Percentiles rank a stretch among this genome's conserved stretches.
These are phyloP conservation scores for Entomobrya multifasciata DNA, from an alignment of 2,888 invertebrate genomes.

Conservation along the genomic window DNA sequence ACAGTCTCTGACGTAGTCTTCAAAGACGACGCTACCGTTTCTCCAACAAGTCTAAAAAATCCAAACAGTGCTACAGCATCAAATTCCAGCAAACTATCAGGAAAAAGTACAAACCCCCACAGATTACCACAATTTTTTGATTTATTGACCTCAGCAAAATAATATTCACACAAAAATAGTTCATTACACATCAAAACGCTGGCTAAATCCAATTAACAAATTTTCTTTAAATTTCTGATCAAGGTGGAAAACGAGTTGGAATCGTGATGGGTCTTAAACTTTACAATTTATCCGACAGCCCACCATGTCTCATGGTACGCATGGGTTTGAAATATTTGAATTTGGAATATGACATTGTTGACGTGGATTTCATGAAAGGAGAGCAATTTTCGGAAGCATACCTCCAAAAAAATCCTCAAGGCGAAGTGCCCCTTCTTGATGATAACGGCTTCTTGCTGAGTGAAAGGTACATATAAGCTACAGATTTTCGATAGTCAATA, in stretches of 20 bases:
- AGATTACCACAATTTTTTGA: background rate
- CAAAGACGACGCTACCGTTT: slow-evolving; percentile 56
- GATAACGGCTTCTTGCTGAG: slow-evolving; percentile 90
- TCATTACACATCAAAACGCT: background rate
- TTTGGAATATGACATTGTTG: slow-evolving; percentile 85
- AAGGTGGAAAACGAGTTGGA: slow-evolving; percentile 74
- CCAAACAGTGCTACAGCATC: slow-evolving; percentile 69
- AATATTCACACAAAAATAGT: background rate
- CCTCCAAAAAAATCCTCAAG: slow-evolving; percentile 80
- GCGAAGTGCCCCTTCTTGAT: slow-evolving; percentile 86
- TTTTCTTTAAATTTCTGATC: too few relatives aligned
- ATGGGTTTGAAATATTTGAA: slow-evolving; percentile 86
- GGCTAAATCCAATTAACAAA: background rate
- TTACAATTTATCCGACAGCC: slow-evolving; percentile 89
- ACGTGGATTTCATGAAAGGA: slow-evolving; percentile 87
- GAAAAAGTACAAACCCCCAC: slow-evolving; percentile 67
- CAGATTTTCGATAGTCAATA: background rate
- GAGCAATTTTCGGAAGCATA: slow-evolving; percentile 83
- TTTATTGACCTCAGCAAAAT: background rate
- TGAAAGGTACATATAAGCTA: slow-evolving; percentile 88
- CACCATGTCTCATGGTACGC: slow-evolving; percentile 88
- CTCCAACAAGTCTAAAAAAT: slow-evolving; percentile 60
- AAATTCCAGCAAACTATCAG: slow-evolving; percentile 63
- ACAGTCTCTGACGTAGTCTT: slow-evolving; percentile 67
- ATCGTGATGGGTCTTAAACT: slow-evolving; percentile 83